These are phyloP conservation scores for Adelges cooleyi DNA, from an alignment of 1,140 invertebrate species.

Conservation along the genomic window DNA sequence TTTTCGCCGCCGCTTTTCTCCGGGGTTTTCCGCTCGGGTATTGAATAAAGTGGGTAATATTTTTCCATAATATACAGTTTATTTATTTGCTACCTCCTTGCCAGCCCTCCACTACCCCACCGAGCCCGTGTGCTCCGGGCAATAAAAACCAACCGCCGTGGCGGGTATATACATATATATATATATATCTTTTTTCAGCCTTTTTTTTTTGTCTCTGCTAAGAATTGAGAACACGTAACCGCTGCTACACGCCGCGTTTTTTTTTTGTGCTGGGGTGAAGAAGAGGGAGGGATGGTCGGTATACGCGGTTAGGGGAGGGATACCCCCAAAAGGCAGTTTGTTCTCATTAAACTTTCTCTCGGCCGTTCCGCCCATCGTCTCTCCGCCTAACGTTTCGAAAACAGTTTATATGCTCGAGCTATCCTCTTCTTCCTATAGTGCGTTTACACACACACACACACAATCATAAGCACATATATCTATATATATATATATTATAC, in stretches of 20 bases:
- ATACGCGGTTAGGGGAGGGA: background rate
- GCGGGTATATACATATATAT: constrained; percentile 15
- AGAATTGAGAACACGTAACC: constrained; percentile 28
- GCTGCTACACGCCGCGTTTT: constrained; percentile 8
- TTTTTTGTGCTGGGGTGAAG: background rate
- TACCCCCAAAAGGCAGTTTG: constrained; percentile 23
- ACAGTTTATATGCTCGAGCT: constrained; percentile 21
- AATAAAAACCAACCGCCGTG: constrained; percentile 23
- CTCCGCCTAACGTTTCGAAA: constrained; percentile 1
- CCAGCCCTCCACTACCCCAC: background rate
- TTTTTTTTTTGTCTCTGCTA: background rate
- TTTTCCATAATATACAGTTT: constrained; percentile 20
- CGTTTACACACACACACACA: too few species aligned
- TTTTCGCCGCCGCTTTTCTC: background rate
- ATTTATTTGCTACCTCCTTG: background rate
- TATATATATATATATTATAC: background rate
- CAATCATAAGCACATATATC: too few species aligned
- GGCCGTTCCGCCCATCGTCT: background rate
- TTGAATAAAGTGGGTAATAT: constrained; percentile 26
- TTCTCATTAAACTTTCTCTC: constrained; percentile 25
- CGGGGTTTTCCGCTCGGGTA: background rate
- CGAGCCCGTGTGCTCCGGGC: background rate
- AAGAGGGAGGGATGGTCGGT: background rate
- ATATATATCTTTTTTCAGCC: too few species aligned
- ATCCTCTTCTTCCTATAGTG: background rate